These are phyloP conservation scores for Anolis carolinensis DNA, from an alignment of 2,113 vertebrate genomes.

Conservation along the genomic window DNA sequence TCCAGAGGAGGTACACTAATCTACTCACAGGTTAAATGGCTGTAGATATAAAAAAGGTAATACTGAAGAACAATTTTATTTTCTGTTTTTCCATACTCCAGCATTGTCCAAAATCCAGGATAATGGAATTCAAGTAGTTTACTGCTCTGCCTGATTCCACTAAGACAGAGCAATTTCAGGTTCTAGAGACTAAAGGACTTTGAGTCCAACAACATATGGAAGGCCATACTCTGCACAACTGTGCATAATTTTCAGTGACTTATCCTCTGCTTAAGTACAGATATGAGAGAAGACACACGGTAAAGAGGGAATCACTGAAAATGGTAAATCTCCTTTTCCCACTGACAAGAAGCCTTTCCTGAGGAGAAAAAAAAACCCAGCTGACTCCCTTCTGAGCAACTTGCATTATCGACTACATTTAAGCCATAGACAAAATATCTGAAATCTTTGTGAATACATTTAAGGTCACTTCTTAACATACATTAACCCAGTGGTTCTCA, in stretches of 20 bases:
- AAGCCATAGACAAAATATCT: not conserved
- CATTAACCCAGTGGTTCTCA: no score
- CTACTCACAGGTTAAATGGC: not conserved
- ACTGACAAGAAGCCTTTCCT: not conserved
- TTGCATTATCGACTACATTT: not conserved
- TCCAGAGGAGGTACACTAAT: no score
- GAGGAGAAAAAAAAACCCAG: not conserved
- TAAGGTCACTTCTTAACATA: not conserved
- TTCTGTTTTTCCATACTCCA: not conserved
- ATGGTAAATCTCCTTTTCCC: not conserved
- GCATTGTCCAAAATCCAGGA: not conserved
- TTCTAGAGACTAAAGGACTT: no score
- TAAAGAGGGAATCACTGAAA: not conserved
- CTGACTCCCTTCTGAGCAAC: not conserved
- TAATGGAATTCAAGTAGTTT: not conserved
- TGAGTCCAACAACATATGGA: no score
- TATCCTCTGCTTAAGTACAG: not conserved
- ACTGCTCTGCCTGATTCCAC: not conserved
- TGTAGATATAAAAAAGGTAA: not conserved
- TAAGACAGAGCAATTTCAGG: no score
- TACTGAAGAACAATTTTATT: not conserved
- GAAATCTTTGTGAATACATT: not conserved
- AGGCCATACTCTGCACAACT: no score
- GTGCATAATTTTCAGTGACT: not conserved
- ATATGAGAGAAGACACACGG: not conserved